These are phyloP conservation scores for Xenopus tropicalis DNA, from an alignment of 2,113 vertebrate species.

Conservation along the genomic window UCB_Xtro_10.0 CM004447.2:17608001-17608500, in stretches of 20 bases:
- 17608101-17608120: not conserved
- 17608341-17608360: slow-evolving; percentile 51
- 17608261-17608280: slow-evolving; percentile 58
- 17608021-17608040: not conserved
- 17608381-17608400: slow-evolving; percentile 50
- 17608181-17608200: slow-evolving; percentile 60
- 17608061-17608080: slow-evolving; percentile 25
- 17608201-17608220: slow-evolving; percentile 62
- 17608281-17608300: slow-evolving; percentile 58
- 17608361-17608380: slow-evolving; percentile 52
- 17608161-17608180: slow-evolving; percentile 54
- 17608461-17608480: slow-evolving; percentile 47
- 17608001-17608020: too few relatives aligned
- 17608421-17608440: slow-evolving; percentile 50
- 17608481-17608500: slow-evolving; percentile 23
- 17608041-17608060: slow-evolving; percentile 44
- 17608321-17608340: slow-evolving; percentile 53
- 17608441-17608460: slow-evolving; percentile 50
- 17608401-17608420: slow-evolving; percentile 63
- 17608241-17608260: slow-evolving; percentile 54
- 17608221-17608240: slow-evolving; percentile 64
- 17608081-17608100: not conserved
- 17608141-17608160: slow-evolving; percentile 50
- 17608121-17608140: slow-evolving; percentile 30
- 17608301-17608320: slow-evolving; percentile 55